phyloP scores from a whole-genome alignment of 2,797 vertebrate genomes.

The Hirundo rustica region DNA sequence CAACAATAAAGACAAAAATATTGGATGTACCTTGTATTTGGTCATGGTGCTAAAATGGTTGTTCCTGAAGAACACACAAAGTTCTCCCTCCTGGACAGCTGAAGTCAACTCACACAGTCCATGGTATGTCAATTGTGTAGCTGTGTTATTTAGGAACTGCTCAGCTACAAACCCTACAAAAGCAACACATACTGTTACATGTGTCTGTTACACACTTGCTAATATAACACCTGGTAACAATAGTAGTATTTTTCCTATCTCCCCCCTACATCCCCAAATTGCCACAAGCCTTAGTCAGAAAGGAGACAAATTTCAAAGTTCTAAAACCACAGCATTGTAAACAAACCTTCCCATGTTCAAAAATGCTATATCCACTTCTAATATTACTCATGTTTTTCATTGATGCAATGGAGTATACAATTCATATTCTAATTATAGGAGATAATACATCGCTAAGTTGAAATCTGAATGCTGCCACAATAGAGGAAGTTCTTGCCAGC shows the following conservation, averaged over 20 bases:
- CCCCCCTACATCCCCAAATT: neutral
- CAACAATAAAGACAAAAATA: neutral
- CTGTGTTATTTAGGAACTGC: slow-evolving; percentile 95
- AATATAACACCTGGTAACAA: neutral
- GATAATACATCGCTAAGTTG: neutral
- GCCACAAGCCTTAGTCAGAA: neutral
- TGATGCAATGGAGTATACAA: neutral
- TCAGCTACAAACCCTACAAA: slow-evolving; percentile 92
- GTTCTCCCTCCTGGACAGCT: slow-evolving; percentile 95
- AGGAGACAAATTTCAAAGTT: fast-evolving
- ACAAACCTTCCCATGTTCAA: neutral
- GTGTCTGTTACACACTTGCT: neutral
- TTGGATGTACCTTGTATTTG: slow-evolving; percentile 90
- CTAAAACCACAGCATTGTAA: neutral
- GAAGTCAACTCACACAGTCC: slow-evolving; percentile 96
- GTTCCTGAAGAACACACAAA: slow-evolving; percentile 99
- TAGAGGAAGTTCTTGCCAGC: neutral
- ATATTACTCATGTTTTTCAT: neutral
- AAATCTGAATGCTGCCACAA: neutral
- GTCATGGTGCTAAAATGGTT: slow-evolving; percentile 99
- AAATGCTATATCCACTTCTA: neutral
- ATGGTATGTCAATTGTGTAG: slow-evolving; percentile 97
- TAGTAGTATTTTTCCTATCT: neutral
- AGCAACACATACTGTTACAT: slow-evolving; percentile 58
- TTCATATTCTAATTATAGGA: neutral